Conservation (phyloP, 64 coral and sea anemone genomes). For the Pocillopora verrucosa region DNA sequence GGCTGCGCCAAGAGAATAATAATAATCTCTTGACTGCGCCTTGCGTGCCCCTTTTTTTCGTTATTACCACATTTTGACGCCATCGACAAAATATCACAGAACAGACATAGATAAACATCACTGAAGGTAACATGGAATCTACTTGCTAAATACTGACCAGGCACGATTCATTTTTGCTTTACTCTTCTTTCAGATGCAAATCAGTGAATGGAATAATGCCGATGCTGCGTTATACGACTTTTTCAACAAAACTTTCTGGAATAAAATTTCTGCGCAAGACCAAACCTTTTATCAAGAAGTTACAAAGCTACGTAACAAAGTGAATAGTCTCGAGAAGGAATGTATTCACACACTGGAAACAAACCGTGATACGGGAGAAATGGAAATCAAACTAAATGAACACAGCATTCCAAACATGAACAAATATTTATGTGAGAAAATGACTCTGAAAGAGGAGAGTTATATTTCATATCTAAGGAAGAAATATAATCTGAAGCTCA, state of each 20-base stretch:
- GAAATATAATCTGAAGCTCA: neutral
- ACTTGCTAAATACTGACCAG: neutral
- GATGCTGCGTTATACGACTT: conserved; percentile 45
- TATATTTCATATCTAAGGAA: conserved; percentile 45
- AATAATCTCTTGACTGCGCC: no score
- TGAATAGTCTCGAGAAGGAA: conserved; percentile 1
- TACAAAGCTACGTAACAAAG: conserved; percentile 2
- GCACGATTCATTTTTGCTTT: neutral
- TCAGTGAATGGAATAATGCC: conserved; percentile 39
- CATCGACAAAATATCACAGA: no score
- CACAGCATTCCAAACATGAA: neutral
- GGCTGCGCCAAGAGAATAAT: no score
- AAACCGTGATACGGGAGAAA: conserved; percentile 45
- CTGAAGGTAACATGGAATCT: neutral
- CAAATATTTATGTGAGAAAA: conserved; percentile 56
- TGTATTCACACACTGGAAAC: conserved; percentile 21
- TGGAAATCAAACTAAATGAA: conserved; percentile 5
- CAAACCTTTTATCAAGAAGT: conserved; percentile 47
- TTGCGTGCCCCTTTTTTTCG: no score
- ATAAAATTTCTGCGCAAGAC: conserved; percentile 37
- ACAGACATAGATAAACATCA: no score
- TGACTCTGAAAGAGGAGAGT: conserved; percentile 32
- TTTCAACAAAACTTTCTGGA: conserved; percentile 48
- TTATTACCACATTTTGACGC: no score
- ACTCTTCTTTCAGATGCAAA: conserved; percentile 11